Percentiles rank a stretch among this genome's conserved stretches.
Evolutionary conservation across 2,797 vertebrate genomes (phyloP).

Genomic region (Limnodromus scolopaceus): DNA sequence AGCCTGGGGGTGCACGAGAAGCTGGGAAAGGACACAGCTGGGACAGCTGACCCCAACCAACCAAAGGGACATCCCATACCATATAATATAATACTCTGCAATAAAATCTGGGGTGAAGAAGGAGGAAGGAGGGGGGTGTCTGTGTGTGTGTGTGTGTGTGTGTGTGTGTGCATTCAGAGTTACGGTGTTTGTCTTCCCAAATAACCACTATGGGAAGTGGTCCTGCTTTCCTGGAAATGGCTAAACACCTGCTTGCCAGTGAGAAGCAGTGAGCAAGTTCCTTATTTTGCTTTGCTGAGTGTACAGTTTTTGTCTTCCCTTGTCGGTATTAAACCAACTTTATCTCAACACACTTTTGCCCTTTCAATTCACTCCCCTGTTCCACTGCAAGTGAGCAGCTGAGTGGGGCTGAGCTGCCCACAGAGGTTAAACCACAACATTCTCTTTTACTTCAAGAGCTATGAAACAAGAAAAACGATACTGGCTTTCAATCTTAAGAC

Average conservation of each 20-base stretch:
- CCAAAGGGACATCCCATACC: not conserved
- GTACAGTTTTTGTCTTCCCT: not conserved
- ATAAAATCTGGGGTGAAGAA: not conserved
- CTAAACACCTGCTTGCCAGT: not conserved
- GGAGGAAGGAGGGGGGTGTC: not conserved
- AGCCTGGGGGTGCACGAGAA: not conserved
- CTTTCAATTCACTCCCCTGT: not conserved
- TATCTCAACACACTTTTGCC: not conserved
- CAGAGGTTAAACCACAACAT: not conserved
- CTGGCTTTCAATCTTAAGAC: not conserved
- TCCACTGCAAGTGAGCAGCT: fast-evolving
- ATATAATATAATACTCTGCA: not conserved
- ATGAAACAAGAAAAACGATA: not conserved
- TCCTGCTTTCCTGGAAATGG: not conserved
- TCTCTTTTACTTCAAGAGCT: not conserved
- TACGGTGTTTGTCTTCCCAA: not conserved
- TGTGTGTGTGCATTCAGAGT: not conserved
- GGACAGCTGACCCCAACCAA: not conserved
- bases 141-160: no score
- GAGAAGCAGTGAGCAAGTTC: not conserved
- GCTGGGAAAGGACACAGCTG: not conserved
- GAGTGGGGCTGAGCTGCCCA: not conserved
- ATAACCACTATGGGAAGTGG: fast-evolving
- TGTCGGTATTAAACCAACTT: not conserved
- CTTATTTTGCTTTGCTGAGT: not conserved